phyloP scores from a whole-genome alignment of 1,140 invertebrate species.

The Brachystomella parvula region DNA sequence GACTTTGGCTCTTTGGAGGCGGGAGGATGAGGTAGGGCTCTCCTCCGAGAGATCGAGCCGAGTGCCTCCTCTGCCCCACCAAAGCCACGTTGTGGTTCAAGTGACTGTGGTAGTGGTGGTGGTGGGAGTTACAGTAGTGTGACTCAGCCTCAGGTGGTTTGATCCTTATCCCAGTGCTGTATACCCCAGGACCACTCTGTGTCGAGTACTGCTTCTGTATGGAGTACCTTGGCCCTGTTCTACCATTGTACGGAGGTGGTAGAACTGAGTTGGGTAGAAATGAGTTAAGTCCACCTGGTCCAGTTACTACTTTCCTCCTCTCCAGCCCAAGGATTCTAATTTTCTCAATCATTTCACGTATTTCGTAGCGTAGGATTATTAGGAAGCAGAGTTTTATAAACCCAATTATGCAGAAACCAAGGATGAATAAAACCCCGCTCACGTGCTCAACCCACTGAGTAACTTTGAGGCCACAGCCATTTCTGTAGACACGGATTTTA shows the following conservation, averaged over 20 bases:
- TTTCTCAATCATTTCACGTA: constrained; percentile 82
- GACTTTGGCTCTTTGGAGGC: constrained; percentile 12
- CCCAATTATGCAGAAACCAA: constrained; percentile 80
- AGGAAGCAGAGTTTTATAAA: constrained; percentile 83
- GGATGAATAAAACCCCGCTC: constrained; percentile 64
- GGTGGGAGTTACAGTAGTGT: background rate
- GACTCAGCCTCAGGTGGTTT: background rate
- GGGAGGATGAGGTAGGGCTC: background rate
- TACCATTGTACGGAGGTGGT: background rate
- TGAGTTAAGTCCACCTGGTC: too few species aligned
- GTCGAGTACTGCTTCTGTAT: constrained; percentile 8
- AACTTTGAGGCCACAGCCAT: constrained; percentile 30
- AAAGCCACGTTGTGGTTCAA: background rate
- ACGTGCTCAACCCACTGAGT: constrained; percentile 36
- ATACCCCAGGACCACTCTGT: background rate
- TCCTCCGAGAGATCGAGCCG: background rate
- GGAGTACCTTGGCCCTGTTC: background rate
- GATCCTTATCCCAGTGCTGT: background rate
- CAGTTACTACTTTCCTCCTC: background rate
- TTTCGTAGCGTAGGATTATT: constrained; percentile 63
- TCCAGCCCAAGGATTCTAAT: constrained; percentile 55
- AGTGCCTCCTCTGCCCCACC: background rate
- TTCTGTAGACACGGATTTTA: constrained; percentile 28
- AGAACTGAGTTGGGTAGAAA: background rate
- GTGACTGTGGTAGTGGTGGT: background rate